Conservation (phyloP, 2,888 invertebrate genomes). For the Ochropacha duplaris region DNA sequence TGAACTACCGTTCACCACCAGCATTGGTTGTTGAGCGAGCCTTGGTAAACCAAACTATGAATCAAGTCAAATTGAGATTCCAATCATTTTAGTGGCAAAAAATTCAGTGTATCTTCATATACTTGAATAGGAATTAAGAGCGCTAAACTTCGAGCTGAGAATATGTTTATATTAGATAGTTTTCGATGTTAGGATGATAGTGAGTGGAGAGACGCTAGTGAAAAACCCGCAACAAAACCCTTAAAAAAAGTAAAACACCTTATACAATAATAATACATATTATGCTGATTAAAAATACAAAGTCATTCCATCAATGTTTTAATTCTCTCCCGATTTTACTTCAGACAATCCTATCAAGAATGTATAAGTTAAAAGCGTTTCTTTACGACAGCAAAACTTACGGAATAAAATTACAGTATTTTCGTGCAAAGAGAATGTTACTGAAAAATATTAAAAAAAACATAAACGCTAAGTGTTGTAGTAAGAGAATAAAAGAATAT, state of each 20-base stretch:
- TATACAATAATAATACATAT: too few relatives aligned
- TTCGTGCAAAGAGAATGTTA: neutral
- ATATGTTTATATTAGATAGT: too few relatives aligned
- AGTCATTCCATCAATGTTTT: neutral
- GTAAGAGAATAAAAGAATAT: neutral
- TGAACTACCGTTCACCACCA: neutral
- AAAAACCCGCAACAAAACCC: too few relatives aligned
- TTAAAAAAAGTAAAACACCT: too few relatives aligned
- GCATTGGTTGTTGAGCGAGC: too few relatives aligned
- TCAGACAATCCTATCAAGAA: neutral
- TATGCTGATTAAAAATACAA: neutral
- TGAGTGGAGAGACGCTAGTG: too few relatives aligned
- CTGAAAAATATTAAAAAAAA: neutral
- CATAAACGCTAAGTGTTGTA: neutral
- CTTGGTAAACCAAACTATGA: neutral
- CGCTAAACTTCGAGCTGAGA: too few relatives aligned
- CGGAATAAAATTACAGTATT: neutral
- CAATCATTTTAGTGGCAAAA: too few relatives aligned
- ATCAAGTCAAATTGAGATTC: neutral
- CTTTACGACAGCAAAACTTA: neutral
- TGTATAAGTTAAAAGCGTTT: neutral
- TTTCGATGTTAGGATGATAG: too few relatives aligned
- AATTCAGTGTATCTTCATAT: too few relatives aligned
- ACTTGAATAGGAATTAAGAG: too few relatives aligned
- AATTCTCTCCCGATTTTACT: neutral